phyloP scores from a whole-genome alignment of 2,888 invertebrate genomes.

The Stictocephala bisonia region DNA sequence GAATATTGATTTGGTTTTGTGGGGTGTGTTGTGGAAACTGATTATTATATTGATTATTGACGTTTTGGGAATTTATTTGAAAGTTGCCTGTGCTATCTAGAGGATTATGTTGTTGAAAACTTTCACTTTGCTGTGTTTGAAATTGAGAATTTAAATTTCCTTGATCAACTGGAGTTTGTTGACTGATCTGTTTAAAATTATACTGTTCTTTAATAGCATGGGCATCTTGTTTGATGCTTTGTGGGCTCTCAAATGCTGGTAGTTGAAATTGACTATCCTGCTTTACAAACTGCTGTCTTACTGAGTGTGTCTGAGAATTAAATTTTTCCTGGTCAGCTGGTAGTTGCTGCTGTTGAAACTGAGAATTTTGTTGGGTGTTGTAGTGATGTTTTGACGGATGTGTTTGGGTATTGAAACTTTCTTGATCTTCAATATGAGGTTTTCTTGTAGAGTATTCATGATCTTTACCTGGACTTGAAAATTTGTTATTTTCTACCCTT shows the following conservation, averaged over 20 bases:
- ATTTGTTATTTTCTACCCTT: conserved; percentile 8
- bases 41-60: background rate
- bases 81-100: conserved; percentile 25
- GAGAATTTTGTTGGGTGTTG: conserved; percentile 17
- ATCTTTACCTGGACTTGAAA: conserved; percentile 19
- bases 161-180: too few relatives aligned
- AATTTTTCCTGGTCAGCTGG: conserved; percentile 58
- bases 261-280: conserved; percentile 5
- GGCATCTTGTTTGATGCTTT: conserved; percentile 2
- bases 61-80: too few relatives aligned
- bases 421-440: conserved; percentile 25
- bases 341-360: conserved; percentile 52
- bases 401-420: background rate
- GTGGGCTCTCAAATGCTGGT: background rate
- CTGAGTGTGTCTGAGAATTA: conserved; percentile 59
- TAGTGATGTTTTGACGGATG: conserved; percentile 24
- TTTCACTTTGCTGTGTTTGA: background rate
- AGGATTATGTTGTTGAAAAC: conserved; percentile 17
- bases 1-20: background rate
- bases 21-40: background rate
- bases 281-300: conserved; percentile 32
- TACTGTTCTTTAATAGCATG: conserved; percentile 11
- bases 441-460: conserved; percentile 7
- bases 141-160: too few relatives aligned
- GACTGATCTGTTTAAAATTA: background rate